These are phyloP conservation scores for Gari tellinella DNA, from an alignment of 2,888 invertebrate species.

Conservation along the genomic window DNA sequence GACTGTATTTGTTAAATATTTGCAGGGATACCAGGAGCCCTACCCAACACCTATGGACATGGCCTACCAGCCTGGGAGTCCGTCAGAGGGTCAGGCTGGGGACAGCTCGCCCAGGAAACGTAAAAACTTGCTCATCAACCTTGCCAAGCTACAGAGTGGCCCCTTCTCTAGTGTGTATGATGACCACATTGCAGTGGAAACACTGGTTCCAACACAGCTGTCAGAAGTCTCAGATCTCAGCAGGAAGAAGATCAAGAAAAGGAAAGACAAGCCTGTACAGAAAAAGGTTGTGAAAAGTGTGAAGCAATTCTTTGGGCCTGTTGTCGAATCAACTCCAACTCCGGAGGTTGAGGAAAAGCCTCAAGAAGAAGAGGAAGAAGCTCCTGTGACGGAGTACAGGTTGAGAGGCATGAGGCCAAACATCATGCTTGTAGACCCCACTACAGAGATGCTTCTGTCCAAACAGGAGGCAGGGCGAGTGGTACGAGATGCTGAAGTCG, in stretches of 20 bases:
- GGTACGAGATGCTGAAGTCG: conserved; percentile 79
- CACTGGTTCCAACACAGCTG: conserved; percentile 63
- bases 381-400: conserved; percentile 74
- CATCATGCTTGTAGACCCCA: conserved; percentile 76
- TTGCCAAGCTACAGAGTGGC: conserved; percentile 76
- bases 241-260: conserved; percentile 57
- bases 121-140: conserved; percentile 76
- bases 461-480: conserved; percentile 78
- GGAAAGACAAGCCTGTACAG: conserved; percentile 58
- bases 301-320: conserved; percentile 81
- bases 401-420: conserved; percentile 74
- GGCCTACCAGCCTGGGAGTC: conserved; percentile 46
- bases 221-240: conserved; percentile 28
- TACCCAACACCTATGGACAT: conserved; percentile 61
- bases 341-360: conserved; percentile 53
- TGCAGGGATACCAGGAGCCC: conserved; percentile 59
- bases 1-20: too few relatives aligned
- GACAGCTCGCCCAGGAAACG: conserved; percentile 59
- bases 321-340: conserved; percentile 64
- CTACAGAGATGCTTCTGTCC: conserved; percentile 78
- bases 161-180: conserved; percentile 76
- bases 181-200: conserved; percentile 74
- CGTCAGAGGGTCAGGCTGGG: conserved; percentile 45
- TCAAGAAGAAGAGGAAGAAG: conserved; percentile 66
- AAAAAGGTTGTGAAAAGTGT: conserved; percentile 71